A percentile compares a stretch with the other conserved stretches of the same genome.
These are phyloP conservation scores for Python bivittatus DNA, from an alignment of 2,113 vertebrate genomes.

Conservation along the genomic window DNA sequence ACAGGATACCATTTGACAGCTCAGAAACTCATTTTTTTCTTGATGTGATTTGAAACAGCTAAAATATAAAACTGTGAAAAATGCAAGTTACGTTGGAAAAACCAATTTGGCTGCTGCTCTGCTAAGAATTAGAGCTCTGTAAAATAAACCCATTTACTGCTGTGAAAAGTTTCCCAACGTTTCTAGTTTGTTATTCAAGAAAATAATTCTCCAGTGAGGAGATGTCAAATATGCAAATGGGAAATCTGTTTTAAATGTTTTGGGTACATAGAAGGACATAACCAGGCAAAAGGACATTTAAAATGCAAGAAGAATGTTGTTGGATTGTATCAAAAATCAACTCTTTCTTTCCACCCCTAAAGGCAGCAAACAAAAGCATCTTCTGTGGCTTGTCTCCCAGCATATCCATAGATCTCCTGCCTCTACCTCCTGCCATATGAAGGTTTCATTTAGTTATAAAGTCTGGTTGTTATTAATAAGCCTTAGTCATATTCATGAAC, in stretches of 20 bases:
- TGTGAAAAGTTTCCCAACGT: slow-evolving; percentile 27
- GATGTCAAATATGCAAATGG: background rate
- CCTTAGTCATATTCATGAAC: background rate
- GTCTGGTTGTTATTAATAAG: background rate
- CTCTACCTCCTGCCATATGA: background rate
- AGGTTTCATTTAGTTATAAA: background rate
- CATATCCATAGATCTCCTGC: background rate
- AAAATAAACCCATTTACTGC: slow-evolving; percentile 7
- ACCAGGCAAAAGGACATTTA: background rate
- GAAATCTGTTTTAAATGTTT: slow-evolving; percentile 2
- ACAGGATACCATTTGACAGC: slow-evolving; percentile 22
- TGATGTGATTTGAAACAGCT: slow-evolving; percentile 17
- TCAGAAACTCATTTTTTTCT: background rate
- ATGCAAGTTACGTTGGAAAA: slow-evolving; percentile 23
- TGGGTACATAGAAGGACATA: background rate
- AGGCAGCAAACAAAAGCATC: background rate
- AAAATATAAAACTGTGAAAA: slow-evolving; percentile 26
- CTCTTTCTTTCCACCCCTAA: background rate
- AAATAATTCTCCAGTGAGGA: background rate
- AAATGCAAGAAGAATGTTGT: background rate
- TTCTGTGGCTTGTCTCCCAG: background rate
- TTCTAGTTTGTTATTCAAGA: background rate
- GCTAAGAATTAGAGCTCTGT: slow-evolving; percentile 21
- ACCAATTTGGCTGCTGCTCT: slow-evolving; percentile 28
- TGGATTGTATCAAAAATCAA: background rate